Conservation (phyloP, 2,888 invertebrate species). For the Drosophila prostipennis region DNA sequence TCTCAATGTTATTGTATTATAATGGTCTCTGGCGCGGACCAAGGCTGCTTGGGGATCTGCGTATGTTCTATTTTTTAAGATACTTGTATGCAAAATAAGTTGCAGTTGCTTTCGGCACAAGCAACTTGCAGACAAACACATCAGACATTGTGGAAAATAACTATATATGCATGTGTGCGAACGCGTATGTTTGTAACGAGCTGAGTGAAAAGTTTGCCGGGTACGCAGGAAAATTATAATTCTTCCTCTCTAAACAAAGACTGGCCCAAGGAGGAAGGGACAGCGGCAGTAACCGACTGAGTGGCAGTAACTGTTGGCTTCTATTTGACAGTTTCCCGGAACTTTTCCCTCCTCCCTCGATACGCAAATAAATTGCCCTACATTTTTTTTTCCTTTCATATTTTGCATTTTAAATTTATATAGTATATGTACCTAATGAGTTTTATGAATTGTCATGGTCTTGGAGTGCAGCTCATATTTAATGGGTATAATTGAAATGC, state of each 20-base stretch:
- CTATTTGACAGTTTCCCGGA: constrained; percentile 35
- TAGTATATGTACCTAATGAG: background rate
- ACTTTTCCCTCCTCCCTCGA: constrained; percentile 21
- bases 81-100: constrained; percentile 72
- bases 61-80: constrained; percentile 63
- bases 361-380: constrained; percentile 22
- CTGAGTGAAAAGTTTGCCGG: constrained; percentile 36
- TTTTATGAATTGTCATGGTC: background rate
- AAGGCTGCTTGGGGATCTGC: constrained; percentile 48
- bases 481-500: constrained; percentile 17
- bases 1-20: constrained; percentile 39
- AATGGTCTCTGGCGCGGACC: constrained; percentile 55
- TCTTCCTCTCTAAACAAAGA: constrained; percentile 61
- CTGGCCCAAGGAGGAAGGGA: constrained; percentile 36
- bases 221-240: constrained; percentile 69
- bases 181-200: constrained; percentile 3
- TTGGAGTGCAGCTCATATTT: background rate
- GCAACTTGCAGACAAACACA: constrained; percentile 40
- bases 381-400: background rate
- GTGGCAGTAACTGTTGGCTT: constrained; percentile 35
- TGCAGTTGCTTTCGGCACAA: constrained; percentile 52
- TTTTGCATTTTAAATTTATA: constrained; percentile 1
- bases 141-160: constrained; percentile 39
- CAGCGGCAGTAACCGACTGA: constrained; percentile 22
- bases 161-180: constrained; percentile 2